A percentile compares a stretch with the other conserved stretches of the same genome.
Evolutionary conservation across 2,888 invertebrate species (phyloP).

Genomic region (Dicranocentrus wangi): DNA sequence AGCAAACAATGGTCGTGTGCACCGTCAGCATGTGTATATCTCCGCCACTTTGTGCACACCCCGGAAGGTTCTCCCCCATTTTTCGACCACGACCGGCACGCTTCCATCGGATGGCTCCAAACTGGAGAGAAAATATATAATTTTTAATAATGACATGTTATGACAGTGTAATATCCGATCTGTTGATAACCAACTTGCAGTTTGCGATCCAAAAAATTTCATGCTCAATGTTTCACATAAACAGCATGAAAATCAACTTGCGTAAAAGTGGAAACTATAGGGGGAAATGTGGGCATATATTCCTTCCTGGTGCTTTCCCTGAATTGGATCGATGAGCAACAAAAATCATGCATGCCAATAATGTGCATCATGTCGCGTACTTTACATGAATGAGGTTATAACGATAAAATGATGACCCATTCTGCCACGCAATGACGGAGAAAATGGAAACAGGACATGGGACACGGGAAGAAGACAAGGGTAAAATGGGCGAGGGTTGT

Average conservation of each 20-base stretch:
- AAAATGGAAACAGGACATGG: no score
- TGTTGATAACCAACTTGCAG: slow-evolving; percentile 34
- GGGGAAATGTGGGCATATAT: slow-evolving; percentile 18
- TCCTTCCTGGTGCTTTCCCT: background rate
- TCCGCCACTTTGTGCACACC: no score
- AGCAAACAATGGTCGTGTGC: no score
- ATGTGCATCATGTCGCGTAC: slow-evolving; percentile 10
- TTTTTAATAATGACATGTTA: slow-evolving; percentile 35
- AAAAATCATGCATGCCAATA: slow-evolving; percentile 17
- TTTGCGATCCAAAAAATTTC: slow-evolving; percentile 3
- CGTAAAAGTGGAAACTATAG: slow-evolving; percentile 32
- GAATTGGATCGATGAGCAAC: background rate
- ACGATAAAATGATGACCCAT: slow-evolving; percentile 58
- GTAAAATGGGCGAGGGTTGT: no score
- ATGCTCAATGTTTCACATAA: background rate
- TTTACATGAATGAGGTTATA: slow-evolving; percentile 41
- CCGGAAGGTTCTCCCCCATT: no score
- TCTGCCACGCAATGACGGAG: no score
- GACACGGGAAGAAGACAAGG: background rate
- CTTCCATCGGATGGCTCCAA: no score
- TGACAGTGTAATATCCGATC: slow-evolving; percentile 17
- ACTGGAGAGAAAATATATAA: slow-evolving; percentile 36
- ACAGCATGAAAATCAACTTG: slow-evolving; percentile 21
- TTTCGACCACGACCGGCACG: no score
- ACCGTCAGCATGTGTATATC: no score